Percentiles rank a stretch among this genome's conserved stretches.
Evolutionary conservation across 2,888 invertebrate species (phyloP).

Genomic region (Agrochola litura): DNA sequence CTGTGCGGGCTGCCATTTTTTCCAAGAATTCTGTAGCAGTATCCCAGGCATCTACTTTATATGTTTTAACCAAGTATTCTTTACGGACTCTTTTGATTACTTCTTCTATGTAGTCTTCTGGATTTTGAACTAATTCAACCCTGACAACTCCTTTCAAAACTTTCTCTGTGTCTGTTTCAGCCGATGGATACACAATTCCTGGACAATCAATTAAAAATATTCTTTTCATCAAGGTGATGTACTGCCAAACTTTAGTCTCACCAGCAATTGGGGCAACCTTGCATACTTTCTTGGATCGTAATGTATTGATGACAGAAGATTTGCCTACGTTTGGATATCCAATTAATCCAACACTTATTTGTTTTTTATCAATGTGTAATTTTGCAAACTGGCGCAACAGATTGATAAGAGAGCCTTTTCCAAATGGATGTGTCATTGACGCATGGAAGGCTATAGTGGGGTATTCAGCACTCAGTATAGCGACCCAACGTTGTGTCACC

Average conservation of each 20-base stretch:
- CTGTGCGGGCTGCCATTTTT: slow-evolving; percentile 95
- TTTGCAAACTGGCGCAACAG: slow-evolving; percentile 98
- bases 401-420: slow-evolving; percentile 98
- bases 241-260: slow-evolving; percentile 99
- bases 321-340: slow-evolving; percentile 99
- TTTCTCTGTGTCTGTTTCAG: slow-evolving; percentile 98
- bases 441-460: slow-evolving; percentile 99
- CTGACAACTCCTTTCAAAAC: slow-evolving; percentile 99
- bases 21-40: slow-evolving; percentile 97
- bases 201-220: slow-evolving; percentile 99
- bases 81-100: slow-evolving; percentile 96
- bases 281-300: slow-evolving; percentile 99
- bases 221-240: slow-evolving; percentile 98
- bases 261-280: slow-evolving; percentile 99
- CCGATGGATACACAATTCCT: slow-evolving; percentile 99
- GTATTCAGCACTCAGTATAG: slow-evolving; percentile 97
- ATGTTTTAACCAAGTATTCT: slow-evolving; percentile 97
- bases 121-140: slow-evolving; percentile 97
- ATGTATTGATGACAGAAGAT: slow-evolving; percentile 99
- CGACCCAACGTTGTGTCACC: slow-evolving; percentile 99
- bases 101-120: slow-evolving; percentile 97
- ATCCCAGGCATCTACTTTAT: slow-evolving; percentile 95
- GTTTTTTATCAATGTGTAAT: slow-evolving; percentile 98
- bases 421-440: slow-evolving; percentile 99
- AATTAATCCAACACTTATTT: slow-evolving; percentile 99